Evolutionary conservation across 92 coral and sea anemone species (phyloP).

Genomic region (Phenganax stokvisi): DNA sequence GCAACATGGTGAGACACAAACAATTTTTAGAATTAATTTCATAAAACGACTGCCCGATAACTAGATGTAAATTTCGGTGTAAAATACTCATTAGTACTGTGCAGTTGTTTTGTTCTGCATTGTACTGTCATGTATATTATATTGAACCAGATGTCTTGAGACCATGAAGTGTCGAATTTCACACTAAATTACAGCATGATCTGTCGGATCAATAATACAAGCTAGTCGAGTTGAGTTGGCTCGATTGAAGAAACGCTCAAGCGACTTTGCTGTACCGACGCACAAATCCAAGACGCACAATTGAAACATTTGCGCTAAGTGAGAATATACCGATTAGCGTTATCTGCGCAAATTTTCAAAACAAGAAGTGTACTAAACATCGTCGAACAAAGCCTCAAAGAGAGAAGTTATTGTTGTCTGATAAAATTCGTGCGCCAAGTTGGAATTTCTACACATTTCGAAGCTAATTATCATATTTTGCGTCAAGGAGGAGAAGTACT

Average conservation of each 20-base stretch:
- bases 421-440: background rate
- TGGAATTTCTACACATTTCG: background rate
- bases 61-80: background rate
- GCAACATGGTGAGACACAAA: background rate
- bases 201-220: background rate
- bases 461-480: conserved; percentile 12
- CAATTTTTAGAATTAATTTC: background rate
- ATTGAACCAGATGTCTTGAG: conserved; percentile 26
- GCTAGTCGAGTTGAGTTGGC: conserved; percentile 27
- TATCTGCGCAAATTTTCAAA: background rate
- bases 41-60: background rate
- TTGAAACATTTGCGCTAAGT: background rate
- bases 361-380: background rate
- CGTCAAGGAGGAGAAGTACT: background rate
- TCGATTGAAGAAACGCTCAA: background rate
- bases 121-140: conserved; percentile 13
- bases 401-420: background rate
- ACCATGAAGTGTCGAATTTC: conserved; percentile 26
- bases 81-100: background rate
- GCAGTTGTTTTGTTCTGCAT: background rate
- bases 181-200: background rate
- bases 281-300: background rate
- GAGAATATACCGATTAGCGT: background rate
- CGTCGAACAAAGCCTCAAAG: conserved; percentile 3
- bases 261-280: conserved; percentile 3